Conservation (phyloP, 2,113 vertebrate species). For the Ctenomys sociabilis region DNA sequence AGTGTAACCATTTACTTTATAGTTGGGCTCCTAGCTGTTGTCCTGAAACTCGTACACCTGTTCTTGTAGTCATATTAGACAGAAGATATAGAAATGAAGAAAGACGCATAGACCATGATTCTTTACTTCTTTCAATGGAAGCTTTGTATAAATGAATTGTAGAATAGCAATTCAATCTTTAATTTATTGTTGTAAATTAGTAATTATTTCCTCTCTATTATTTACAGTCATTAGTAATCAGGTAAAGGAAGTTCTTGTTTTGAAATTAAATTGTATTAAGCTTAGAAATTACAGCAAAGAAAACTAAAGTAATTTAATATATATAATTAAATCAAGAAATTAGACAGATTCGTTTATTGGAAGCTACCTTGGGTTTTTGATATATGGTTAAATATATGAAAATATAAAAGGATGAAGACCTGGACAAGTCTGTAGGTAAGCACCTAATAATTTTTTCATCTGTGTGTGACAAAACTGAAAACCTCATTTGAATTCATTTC, state of each 20-base stretch:
- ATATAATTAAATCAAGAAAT: slow-evolving; percentile 60
- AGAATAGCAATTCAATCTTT: slow-evolving; percentile 40
- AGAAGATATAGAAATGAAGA: neutral
- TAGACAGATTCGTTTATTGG: neutral
- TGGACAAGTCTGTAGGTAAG: neutral
- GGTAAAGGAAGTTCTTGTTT: slow-evolving; percentile 32
- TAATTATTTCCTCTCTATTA: slow-evolving; percentile 62
- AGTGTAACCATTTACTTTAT: neutral
- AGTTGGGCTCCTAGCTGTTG: neutral
- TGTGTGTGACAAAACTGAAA: neutral
- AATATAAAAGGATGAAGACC: neutral
- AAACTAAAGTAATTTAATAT: slow-evolving; percentile 62
- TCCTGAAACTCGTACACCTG: neutral
- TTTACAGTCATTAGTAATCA: slow-evolving; percentile 60
- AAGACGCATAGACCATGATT: neutral
- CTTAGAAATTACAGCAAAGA: slow-evolving; percentile 67
- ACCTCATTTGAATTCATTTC: neutral
- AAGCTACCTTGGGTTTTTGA: neutral
- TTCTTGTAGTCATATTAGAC: neutral
- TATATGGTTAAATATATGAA: neutral
- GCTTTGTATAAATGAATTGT: neutral
- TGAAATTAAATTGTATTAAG: slow-evolving; percentile 72
- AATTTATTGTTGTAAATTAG: slow-evolving; percentile 47
- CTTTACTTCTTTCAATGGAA: slow-evolving; percentile 11
- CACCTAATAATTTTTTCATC: neutral